Evolutionary conservation across 2,113 vertebrate genomes (phyloP).

Genomic region (Lagenorhynchus albirostris): DNA sequence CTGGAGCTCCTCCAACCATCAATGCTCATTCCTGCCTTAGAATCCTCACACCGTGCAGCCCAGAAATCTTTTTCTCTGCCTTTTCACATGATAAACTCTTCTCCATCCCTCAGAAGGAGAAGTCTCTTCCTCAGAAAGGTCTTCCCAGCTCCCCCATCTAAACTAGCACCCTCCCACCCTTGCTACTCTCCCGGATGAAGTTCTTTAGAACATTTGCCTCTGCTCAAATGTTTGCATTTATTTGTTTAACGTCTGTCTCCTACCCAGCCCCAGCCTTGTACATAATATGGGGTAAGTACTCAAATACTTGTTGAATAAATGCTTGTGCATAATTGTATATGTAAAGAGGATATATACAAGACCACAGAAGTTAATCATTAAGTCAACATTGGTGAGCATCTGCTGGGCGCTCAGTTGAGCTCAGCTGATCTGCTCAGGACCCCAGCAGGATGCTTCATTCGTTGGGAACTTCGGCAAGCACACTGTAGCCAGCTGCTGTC

Average conservation of each 20-base stretch:
- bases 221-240: not conserved
- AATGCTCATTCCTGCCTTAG: not conserved
- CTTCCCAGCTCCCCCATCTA: not conserved
- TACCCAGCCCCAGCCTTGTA: not conserved
- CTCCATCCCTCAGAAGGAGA: not conserved
- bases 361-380: not conserved
- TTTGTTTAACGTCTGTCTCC: not conserved
- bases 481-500: not conserved
- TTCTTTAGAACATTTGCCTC: not conserved
- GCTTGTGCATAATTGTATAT: not conserved
- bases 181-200: not conserved
- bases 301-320: not conserved
- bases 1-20: too few relatives aligned
- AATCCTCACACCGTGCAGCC: not conserved
- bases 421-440: not conserved
- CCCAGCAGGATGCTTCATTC: not conserved
- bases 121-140: not conserved
- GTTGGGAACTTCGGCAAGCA: not conserved
- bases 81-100: not conserved
- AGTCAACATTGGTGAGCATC: not conserved
- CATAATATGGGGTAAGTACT: not conserved
- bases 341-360: not conserved
- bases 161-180: not conserved
- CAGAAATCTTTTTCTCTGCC: not conserved
- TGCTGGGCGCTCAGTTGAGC: not conserved